phyloP scores from a whole-genome alignment of 37 sponge, comb jelly and placozoan species.

The Haliclona indistincta region DNA sequence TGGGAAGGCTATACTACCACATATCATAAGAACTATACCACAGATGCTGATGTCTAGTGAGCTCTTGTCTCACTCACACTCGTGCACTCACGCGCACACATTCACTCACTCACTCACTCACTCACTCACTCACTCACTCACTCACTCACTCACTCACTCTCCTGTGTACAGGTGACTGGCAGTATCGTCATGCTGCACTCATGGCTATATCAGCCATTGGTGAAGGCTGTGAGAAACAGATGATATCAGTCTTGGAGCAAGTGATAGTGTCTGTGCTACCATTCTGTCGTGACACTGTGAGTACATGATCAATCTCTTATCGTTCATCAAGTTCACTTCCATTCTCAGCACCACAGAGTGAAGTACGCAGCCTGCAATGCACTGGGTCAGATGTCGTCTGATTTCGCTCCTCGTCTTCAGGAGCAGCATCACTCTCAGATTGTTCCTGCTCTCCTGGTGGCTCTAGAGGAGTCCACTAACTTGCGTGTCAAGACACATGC shows the following conservation, averaged over 20 bases:
- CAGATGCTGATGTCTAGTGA: conserved; percentile 79
- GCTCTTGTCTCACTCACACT: conserved; percentile 3
- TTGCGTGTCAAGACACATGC: conserved; percentile 95
- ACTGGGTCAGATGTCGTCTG: conserved; percentile 93
- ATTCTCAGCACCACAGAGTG: conserved; percentile 79
- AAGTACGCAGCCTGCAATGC: conserved; percentile 96
- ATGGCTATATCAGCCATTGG: conserved; percentile 95
- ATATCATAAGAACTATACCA: conserved; percentile 83
- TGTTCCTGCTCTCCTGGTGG: conserved; percentile 82
- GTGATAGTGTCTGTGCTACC: conserved; percentile 81
- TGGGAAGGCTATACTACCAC: conserved; percentile 89
- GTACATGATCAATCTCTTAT: neutral
- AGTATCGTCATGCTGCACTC: conserved; percentile 84
- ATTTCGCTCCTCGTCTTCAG: conserved; percentile 89
- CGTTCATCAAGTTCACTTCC: neutral
- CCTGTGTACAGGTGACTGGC: conserved; percentile 79
- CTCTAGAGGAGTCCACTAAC: conserved; percentile 80
- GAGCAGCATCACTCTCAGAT: conserved; percentile 87
- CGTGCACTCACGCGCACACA: neutral
- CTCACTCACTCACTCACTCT: neutral
- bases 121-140: neutral
- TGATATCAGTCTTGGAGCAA: conserved; percentile 76
- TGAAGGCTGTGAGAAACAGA: conserved; percentile 96
- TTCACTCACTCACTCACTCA: neutral
- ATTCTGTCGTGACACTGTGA: conserved; percentile 80